These are phyloP conservation scores for Callocephalon fimbriatum DNA, from an alignment of 2,113 vertebrate species.

Conservation along the genomic window DNA sequence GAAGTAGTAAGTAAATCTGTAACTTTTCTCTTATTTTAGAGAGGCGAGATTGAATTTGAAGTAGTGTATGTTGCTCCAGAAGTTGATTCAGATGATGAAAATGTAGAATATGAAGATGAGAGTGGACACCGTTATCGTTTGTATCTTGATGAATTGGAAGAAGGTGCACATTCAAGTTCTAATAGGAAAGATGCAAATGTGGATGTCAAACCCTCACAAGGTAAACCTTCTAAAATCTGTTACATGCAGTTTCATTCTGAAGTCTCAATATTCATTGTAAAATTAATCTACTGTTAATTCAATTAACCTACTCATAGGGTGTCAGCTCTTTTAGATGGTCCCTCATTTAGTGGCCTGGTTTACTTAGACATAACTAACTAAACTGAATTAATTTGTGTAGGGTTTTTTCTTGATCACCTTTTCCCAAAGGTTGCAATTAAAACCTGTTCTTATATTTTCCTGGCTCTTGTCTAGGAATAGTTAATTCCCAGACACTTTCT, in stretches of 20 bases:
- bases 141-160: slow-evolving; percentile 95
- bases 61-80: slow-evolving; percentile 98
- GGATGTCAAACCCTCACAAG: slow-evolving; percentile 79
- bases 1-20: neutral
- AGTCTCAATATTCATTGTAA: neutral
- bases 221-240: slow-evolving; percentile 54
- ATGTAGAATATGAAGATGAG: slow-evolving; percentile 98
- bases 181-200: slow-evolving; percentile 75
- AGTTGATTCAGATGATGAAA: slow-evolving; percentile 98
- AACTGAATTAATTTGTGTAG: neutral
- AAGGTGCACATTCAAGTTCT: slow-evolving; percentile 74
- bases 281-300: slow-evolving; percentile 1
- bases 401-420: neutral
- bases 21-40: slow-evolving; percentile 71
- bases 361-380: neutral
- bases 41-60: slow-evolving; percentile 97
- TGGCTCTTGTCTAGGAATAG: neutral
- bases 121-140: slow-evolving; percentile 95
- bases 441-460: neutral
- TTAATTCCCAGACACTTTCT: neutral
- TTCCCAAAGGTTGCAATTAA: neutral
- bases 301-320: neutral
- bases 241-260: neutral
- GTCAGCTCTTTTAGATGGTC: neutral
- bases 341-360: slow-evolving; percentile 6